Conservation (phyloP, 1,140 invertebrate species). For the Bursaphelenchus mucronatus region DNA sequence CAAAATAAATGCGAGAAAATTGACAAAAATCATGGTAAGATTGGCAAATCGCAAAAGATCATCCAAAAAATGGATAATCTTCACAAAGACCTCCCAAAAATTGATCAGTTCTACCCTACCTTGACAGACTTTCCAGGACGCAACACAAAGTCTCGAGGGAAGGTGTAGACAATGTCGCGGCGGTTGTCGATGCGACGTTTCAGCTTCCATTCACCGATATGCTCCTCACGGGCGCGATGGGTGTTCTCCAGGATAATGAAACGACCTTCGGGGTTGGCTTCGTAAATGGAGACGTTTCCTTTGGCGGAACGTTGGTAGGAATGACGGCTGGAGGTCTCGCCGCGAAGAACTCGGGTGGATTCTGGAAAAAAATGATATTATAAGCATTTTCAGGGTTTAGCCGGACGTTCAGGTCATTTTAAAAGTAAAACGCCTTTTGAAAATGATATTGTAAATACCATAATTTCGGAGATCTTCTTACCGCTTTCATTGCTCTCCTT, state of each 20-base stretch:
- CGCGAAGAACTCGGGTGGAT: constrained; percentile 61
- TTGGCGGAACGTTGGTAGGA: constrained; percentile 65
- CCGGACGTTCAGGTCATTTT: background rate
- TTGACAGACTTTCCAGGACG: constrained; percentile 55
- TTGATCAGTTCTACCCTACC: constrained; percentile 27
- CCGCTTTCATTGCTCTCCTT: constrained; percentile 50
- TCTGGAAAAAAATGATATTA: constrained; percentile 35
- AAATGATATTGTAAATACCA: background rate
- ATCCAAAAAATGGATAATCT: constrained; percentile 12
- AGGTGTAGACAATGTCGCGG: constrained; percentile 58
- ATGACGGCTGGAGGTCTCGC: constrained; percentile 65
- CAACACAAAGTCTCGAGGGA: constrained; percentile 56
- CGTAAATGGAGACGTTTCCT: constrained; percentile 58
- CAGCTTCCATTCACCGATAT: constrained; percentile 60
- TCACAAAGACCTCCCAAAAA: constrained; percentile 12
- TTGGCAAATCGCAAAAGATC: constrained; percentile 13
- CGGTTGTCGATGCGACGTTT: constrained; percentile 57
- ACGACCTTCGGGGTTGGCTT: constrained; percentile 30
- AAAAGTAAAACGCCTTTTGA: background rate
- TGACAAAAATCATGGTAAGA: constrained; percentile 6
- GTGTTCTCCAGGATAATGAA: constrained; percentile 57
- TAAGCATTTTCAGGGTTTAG: background rate
- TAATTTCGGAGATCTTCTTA: constrained; percentile 17
- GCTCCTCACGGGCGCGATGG: constrained; percentile 55
- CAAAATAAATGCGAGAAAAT: background rate